Base-by-base conservation (phyloP, 2,113 vertebrate genomes). In the Litocranius walleri region DNA sequence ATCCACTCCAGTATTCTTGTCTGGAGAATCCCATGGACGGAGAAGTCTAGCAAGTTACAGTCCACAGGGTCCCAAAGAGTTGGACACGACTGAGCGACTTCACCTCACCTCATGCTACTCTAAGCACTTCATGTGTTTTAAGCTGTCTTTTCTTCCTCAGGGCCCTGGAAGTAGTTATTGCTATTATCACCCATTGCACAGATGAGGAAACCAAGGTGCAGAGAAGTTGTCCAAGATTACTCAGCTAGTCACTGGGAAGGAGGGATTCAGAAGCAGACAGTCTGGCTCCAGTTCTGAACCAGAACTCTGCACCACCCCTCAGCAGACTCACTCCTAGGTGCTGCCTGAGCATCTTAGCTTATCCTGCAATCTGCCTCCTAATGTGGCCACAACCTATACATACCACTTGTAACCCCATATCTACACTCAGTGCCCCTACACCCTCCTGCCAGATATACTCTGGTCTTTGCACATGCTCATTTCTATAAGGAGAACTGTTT, bases 241-340 rank as follows among this genome's bases (percentile, higher is more conserved):
- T 17, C 30, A 95, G 40, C 17, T 30, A 27, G 19, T 61, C 16
- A 7, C 3, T 4, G 3, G 2, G 64, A n/a, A 78, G 9, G 45
- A 25, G 30, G 10, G 36, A 62, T 36, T 86, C 36, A 25, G 33
- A 36, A 1, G 15, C 25, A 84, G 57, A 7, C n/a, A 6, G 29
- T 61, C 17, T 12, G 40, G 54, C 50, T 61, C 25, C 59, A 25
- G 11, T 52, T 88, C 45, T 25, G 48, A 57, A 13, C 16, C 45
- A 40, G 6, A 1, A 21, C 25, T 40, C 17, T 2, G 14, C 3
- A 5, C 15, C 2, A 0, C 3, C 36, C 77, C 71, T 40, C 3
- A 0, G 84, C 13, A 61, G 17, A 52, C n/a, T 29, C 17, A n/a
- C 4, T 59, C 30, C 80, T 30, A 3, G 36, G 29, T 89, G 85